phyloP scores from a whole-genome alignment of 2,888 invertebrate genomes.

The Thereva unica region DNA sequence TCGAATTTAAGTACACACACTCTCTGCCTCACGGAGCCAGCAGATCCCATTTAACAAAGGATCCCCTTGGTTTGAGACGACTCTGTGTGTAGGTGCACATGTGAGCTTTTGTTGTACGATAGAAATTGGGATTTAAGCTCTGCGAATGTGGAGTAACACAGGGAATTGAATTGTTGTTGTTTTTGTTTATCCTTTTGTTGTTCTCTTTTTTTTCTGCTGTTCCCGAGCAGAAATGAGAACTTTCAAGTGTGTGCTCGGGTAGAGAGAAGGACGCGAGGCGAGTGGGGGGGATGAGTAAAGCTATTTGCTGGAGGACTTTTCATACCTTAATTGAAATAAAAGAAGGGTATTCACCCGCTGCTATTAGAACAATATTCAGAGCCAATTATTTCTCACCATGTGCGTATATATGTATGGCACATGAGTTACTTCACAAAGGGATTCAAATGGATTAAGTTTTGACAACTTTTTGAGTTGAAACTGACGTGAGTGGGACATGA shows the following conservation, averaged over 20 bases:
- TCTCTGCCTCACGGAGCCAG: constrained; percentile 18
- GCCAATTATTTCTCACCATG: constrained; percentile 44
- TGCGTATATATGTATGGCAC: constrained; percentile 15
- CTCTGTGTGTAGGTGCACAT: constrained; percentile 26
- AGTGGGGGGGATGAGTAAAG: constrained; percentile 13
- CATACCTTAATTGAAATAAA: constrained; percentile 47
- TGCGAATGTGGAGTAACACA: constrained; percentile 19
- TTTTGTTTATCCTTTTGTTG: constrained; percentile 34
- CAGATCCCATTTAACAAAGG: not conserved
- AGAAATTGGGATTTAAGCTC: constrained; percentile 35
- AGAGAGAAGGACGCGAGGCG: too few species aligned
- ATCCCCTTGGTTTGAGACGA: not conserved
- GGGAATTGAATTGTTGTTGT: constrained; percentile 22
- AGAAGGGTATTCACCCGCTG: constrained; percentile 46
- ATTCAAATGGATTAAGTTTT: constrained; percentile 45
- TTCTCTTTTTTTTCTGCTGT: constrained; percentile 35
- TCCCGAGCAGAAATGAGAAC: constrained; percentile 12
- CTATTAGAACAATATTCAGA: constrained; percentile 44
- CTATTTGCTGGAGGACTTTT: constrained; percentile 40
- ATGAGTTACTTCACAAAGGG: constrained; percentile 39
- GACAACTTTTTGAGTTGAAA: constrained; percentile 38
- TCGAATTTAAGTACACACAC: constrained; percentile 37
- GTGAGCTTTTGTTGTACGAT: constrained; percentile 36
- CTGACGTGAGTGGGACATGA: constrained; percentile 33
- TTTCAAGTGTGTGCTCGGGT: not conserved